Percentiles rank a stretch among this genome's conserved stretches.
phyloP scores from a whole-genome alignment of 1,140 invertebrate species.

The Eciton burchellii region DNA sequence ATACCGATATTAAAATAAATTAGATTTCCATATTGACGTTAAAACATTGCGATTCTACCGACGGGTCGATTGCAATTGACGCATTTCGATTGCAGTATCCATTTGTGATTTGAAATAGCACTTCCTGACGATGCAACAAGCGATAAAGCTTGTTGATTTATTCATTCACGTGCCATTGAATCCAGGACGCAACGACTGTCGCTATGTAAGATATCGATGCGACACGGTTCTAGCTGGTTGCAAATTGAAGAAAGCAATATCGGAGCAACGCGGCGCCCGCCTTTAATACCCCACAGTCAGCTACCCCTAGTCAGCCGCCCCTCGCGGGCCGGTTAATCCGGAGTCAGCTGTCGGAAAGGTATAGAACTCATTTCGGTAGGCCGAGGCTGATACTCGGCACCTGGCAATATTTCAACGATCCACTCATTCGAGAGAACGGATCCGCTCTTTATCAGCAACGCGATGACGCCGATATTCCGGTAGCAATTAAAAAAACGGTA shows the following conservation, averaged over 20 bases:
- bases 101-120: not conserved
- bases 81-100: too few species aligned
- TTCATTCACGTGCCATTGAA: not conserved
- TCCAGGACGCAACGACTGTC: not conserved
- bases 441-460: constrained; percentile 66
- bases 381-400: constrained; percentile 71
- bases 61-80: too few species aligned
- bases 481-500: constrained; percentile 62
- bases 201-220: constrained; percentile 40
- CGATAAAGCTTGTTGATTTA: not conserved
- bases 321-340: constrained; percentile 74
- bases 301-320: constrained; percentile 64
- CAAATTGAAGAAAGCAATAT: constrained; percentile 77
- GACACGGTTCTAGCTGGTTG: constrained; percentile 60
- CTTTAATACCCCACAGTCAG: constrained; percentile 74
- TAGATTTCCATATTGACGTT: too few species aligned
- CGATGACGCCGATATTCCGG: constrained; percentile 56
- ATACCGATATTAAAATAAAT: too few species aligned
- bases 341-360: constrained; percentile 76
- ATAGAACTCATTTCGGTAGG: constrained; percentile 72
- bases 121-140: not conserved
- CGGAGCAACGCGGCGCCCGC: constrained; percentile 47
- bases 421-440: constrained; percentile 52
- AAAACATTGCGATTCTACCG: too few species aligned
- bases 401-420: constrained; percentile 77